Conservation (phyloP, 1,140 invertebrate species). For the Bicyclus anynana region DNA sequence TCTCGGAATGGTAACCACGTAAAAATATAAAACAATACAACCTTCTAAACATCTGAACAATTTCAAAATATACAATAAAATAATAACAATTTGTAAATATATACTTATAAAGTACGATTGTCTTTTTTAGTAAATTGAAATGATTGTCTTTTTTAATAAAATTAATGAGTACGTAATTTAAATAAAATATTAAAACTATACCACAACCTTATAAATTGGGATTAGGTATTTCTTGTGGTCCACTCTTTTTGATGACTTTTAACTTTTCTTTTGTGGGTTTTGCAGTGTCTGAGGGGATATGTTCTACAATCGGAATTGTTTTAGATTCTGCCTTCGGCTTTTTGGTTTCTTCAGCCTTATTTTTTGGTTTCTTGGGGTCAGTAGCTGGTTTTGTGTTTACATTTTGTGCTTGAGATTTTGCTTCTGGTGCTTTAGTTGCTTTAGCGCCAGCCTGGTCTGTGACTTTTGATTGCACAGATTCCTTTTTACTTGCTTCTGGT, state of each 20-base stretch:
- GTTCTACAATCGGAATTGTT: constrained; percentile 77
- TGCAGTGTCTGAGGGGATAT: constrained; percentile 74
- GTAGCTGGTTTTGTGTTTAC: neutral
- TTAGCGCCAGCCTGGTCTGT: neutral
- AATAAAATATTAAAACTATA: neutral
- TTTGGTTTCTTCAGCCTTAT: neutral
- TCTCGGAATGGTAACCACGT: too few relatives aligned
- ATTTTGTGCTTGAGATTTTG: constrained; percentile 2
- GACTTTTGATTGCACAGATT: neutral
- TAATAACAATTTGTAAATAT: too few relatives aligned
- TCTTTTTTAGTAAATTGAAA: neutral
- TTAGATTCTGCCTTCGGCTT: constrained; percentile 20
- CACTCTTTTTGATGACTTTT: constrained; percentile 79
- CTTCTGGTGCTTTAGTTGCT: neutral
- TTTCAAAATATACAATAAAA: too few relatives aligned
- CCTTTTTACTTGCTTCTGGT: constrained; percentile 1
- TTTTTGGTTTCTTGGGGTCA: neutral
- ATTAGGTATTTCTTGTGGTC: constrained; percentile 69
- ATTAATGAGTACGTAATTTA: neutral
- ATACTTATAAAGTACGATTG: neutral
- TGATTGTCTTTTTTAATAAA: neutral
- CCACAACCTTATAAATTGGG: constrained; percentile 42
- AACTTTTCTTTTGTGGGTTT: constrained; percentile 76
- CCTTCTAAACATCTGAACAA: too few relatives aligned
- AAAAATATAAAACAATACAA: too few relatives aligned